Base-by-base conservation (phyloP, 2,797 vertebrate genomes). In the Takifugu ocellatus region DNA sequence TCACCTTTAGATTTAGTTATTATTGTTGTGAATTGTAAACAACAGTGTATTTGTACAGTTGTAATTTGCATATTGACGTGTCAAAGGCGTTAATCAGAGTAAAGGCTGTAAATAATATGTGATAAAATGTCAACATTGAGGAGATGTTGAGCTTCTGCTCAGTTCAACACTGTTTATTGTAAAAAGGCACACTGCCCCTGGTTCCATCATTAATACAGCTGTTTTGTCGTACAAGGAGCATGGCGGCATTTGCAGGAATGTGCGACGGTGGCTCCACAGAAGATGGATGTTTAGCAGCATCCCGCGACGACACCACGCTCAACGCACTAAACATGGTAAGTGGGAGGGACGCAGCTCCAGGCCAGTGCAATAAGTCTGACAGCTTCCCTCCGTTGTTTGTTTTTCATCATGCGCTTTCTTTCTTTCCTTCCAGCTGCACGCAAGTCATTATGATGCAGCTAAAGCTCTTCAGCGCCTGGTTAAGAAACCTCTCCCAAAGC, bases 181-280 rank as follows among this genome's bases (percentile, higher is more conserved):
- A 43, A 43, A 43, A 43, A 9, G 15, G 42, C 3, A 16, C 42
- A 15, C 14, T 43, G 15, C 44, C 7, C 15, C n/a, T 55, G 17
- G 15, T 47, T 43, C 16, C 16, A 43, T 10, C 15, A 16, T 14
- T 43, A 14, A 43, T 16, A 46, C 9, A 21, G 2, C 44, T 46
- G 44, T 46, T 65, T 8, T 39, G 21, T 61, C 66, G 75, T 6
- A 68, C 0, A 81, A 99, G 97, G 95, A 99, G 97, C 89, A 99
- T 99, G 96, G 97, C 97, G 39, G 97, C 97, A 0, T 99, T 99
- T 86, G 97, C 97, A 54, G 97, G 97, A 15, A 99, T 99, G 97
- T 99, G 97, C 69, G 97, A 99, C 0, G 97, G 97, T 49, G 97
- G 97, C 26, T 98, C 97, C 62, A 99, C 97, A 0, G 97, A 99